phyloP scores from a whole-genome alignment of 2,888 invertebrate genomes.

The Ochlodes sylvanus region DNA sequence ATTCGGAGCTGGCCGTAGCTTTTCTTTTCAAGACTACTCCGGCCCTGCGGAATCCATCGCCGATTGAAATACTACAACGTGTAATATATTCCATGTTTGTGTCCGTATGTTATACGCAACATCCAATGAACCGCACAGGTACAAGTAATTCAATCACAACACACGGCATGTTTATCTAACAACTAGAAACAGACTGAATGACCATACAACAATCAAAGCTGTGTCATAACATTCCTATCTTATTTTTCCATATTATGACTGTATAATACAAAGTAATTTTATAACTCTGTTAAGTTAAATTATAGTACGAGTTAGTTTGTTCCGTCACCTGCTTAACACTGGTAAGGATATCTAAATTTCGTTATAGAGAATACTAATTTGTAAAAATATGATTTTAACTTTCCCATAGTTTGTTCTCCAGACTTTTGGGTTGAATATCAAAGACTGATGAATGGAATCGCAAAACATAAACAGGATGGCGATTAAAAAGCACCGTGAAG shows the following conservation, averaged over 20 bases:
- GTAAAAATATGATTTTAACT: no score
- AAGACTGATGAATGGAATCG: conserved; percentile 1
- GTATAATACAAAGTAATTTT: conserved; percentile 21
- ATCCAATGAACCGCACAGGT: conserved; percentile 45
- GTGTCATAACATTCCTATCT: conserved; percentile 14
- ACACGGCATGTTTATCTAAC: conserved; percentile 63
- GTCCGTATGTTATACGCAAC: conserved; percentile 45
- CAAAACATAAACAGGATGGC: conserved; percentile 15
- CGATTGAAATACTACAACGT: conserved; percentile 42
- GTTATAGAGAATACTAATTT: no score
- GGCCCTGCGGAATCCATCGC: conserved; percentile 46
- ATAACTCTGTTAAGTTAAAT: conserved; percentile 12
- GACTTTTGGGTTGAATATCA: background rate
- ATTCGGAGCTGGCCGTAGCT: conserved; percentile 45
- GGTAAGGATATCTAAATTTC: no score
- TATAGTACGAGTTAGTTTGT: conserved; percentile 6
- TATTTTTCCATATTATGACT: conserved; percentile 24
- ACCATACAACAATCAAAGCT: conserved; percentile 21
- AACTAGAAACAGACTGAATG: conserved; percentile 57
- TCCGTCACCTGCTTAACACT: no score
- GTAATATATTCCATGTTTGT: conserved; percentile 34
- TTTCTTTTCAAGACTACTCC: conserved; percentile 48
- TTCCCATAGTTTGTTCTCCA: background rate
- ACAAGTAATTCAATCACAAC: conserved; percentile 40
- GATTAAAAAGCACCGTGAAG: background rate